Base-by-base conservation (phyloP, 1,140 invertebrate genomes). In the Oncopeltus fasciatus region DNA sequence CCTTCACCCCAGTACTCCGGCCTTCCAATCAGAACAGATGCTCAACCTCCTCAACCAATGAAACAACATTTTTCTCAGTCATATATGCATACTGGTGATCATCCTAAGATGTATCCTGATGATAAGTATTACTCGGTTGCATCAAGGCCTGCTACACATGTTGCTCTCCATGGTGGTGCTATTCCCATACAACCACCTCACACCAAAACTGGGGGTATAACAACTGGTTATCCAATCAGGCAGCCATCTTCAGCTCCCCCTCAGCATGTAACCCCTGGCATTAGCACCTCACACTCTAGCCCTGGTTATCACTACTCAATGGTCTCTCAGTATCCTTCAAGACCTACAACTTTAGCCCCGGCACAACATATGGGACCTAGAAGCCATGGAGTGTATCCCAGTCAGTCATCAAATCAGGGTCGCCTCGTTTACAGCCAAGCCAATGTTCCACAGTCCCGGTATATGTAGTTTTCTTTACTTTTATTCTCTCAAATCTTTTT, bases 171-270 rank as follows among this genome's bases (percentile, higher is more conserved):
- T 60, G 75, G 74, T 59, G 74, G 74, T 60, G 73, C 74, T 29
- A 75, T 79, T 61, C 75, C 76, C 31, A 78, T 79, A 65, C 77
- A 77, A 63, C 77, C 77, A 69, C 72, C 76, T 20, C 74, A 74
- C 29, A 72, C 73, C 16, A 78, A 80, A 67, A 74, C 76, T 8
- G 78, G 78, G 46, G 75, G 78, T 28, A 80, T 81, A 44, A 80
- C 78, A 27, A 74, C 77, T 4, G 79, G 79, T 26, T 80, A 78
- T 72, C 77, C 79, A 28, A 74, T 80, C 31, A 70, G 78, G 60
- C 70, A 75, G 24, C 72, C 76, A 21, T 56, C 67, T 0, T 63
- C 68, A 11, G 63, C 62, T 14, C 65, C 64, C 5, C 60, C 68
- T 49, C 59, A 60, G 29, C 62, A 63, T 61, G 29, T 58, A 1